Evolutionary conservation across 2,888 invertebrate species (phyloP).

Genomic region (Apodemia duryi): DNA sequence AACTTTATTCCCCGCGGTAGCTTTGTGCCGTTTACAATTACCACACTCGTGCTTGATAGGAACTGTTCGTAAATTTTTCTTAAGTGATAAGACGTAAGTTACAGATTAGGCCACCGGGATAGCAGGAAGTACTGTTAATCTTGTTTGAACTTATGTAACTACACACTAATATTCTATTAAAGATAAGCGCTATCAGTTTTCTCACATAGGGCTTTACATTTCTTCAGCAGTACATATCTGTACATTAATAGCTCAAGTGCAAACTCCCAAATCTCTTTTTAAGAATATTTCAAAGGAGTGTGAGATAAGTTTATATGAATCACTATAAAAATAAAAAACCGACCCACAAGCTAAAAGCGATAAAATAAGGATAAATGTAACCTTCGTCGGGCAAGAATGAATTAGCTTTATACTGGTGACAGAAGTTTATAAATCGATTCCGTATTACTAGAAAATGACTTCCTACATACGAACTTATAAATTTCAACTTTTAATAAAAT

Average conservation of each 20-base stretch:
- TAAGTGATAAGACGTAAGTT: constrained; percentile 53
- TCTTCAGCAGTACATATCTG: background rate
- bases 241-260: background rate
- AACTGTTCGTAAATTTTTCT: constrained; percentile 65
- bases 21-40: constrained; percentile 48
- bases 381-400: too few species aligned
- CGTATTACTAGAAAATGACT: too few species aligned
- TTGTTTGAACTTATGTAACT: constrained; percentile 56
- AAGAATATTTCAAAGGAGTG: background rate
- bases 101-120: constrained; percentile 69
- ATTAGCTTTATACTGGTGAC: too few species aligned
- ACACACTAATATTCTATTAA: constrained; percentile 39
- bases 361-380: too few species aligned
- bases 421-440: too few species aligned
- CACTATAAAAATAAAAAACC: too few species aligned
- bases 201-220: background rate
- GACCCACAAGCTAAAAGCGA: too few species aligned
- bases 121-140: constrained; percentile 73
- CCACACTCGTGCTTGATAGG: constrained; percentile 42
- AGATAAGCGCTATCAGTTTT: constrained; percentile 22
- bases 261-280: background rate
- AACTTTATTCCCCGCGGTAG: constrained; percentile 37
- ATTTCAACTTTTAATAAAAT: too few species aligned
- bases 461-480: too few species aligned
- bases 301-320: too few species aligned